Conservation (phyloP, 2,113 vertebrate species). For the Cochlearius cochlearius region DNA sequence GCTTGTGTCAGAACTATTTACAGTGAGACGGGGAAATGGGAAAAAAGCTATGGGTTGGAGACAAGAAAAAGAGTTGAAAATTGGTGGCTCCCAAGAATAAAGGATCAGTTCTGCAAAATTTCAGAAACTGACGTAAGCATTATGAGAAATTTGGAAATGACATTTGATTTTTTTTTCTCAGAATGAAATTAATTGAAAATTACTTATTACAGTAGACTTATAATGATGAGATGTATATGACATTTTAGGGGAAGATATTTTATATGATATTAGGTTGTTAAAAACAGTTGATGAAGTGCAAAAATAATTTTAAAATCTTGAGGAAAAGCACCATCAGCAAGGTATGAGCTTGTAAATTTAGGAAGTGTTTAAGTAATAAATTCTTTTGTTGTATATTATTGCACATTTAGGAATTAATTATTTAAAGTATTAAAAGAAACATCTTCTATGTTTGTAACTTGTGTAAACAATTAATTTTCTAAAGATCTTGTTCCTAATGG, state of each 20-base stretch:
- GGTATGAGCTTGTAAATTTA: not conserved
- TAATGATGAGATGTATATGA: not conserved
- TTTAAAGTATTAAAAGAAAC: not conserved
- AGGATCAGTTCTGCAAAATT: constrained; percentile 75
- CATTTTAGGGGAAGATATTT: not conserved
- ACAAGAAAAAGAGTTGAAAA: constrained; percentile 85
- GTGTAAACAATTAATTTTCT: not conserved
- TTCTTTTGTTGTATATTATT: not conserved
- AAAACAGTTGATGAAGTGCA: not conserved
- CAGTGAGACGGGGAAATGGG: constrained; percentile 89
- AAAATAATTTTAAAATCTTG: not conserved
- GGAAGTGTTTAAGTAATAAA: not conserved
- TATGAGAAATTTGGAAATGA: not conserved
- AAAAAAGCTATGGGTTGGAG: constrained; percentile 80
- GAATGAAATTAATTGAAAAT: not conserved
- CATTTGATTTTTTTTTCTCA: not conserved
- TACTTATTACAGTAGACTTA: not conserved
- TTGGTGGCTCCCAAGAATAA: constrained; percentile 88
- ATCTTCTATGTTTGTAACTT: not conserved
- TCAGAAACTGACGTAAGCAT: constrained; percentile 78
- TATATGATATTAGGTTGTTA: not conserved
- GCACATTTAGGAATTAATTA: not conserved
- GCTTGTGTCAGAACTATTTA: constrained; percentile 75
- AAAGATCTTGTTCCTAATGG: not conserved
- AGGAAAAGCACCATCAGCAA: not conserved